A percentile compares a stretch with the other conserved stretches of the same genome.
Evolutionary conservation across 2,888 invertebrate genomes (phyloP).

Genomic region (Embidobia sp.): DNA sequence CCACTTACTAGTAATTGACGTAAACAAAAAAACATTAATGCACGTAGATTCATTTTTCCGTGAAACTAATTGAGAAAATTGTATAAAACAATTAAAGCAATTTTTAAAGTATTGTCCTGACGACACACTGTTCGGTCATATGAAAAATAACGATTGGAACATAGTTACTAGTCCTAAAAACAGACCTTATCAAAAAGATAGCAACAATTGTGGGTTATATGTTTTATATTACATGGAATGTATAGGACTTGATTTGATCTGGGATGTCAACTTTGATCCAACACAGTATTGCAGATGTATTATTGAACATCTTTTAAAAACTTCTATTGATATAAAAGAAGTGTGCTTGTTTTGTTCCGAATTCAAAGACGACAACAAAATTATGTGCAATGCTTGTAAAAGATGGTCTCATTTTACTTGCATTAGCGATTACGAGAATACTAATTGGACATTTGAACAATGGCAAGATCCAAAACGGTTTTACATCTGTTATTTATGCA

Average conservation of each 20-base stretch:
- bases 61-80: too few relatives aligned
- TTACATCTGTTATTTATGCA: not conserved
- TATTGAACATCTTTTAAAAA: not conserved
- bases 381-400: constrained; percentile 1
- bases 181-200: constrained; percentile 4
- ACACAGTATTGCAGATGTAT: not conserved
- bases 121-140: too few relatives aligned
- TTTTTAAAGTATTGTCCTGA: too few relatives aligned
- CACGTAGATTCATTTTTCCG: too few relatives aligned
- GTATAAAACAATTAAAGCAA: too few relatives aligned
- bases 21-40: too few relatives aligned
- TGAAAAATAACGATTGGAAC: too few relatives aligned
- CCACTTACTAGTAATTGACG: too few relatives aligned
- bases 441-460: not conserved
- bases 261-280: not conserved
- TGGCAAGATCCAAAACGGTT: not conserved
- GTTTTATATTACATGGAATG: not conserved
- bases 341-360: not conserved
- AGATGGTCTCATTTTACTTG: not conserved
- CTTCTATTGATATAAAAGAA: not conserved
- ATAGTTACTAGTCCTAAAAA: too few relatives aligned
- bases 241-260: not conserved
- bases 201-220: not conserved
- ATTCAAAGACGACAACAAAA: not conserved
- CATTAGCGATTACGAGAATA: not conserved